These are phyloP conservation scores for Machimus rusticus DNA, from an alignment of 2,888 invertebrate species.

Conservation along the genomic window DNA sequence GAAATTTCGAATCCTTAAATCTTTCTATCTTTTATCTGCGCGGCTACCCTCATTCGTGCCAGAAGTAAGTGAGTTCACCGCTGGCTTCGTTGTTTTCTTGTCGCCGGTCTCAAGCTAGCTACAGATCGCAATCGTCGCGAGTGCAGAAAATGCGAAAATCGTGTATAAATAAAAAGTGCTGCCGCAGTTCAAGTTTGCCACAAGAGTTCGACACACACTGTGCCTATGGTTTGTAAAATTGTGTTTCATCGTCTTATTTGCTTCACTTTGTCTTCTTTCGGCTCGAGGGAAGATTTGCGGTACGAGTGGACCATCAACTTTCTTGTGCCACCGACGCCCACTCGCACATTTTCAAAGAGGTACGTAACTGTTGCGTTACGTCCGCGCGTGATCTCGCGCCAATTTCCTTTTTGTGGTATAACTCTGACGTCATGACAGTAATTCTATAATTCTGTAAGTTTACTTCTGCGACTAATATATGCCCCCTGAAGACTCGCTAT, in stretches of 20 bases:
- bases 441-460: background rate
- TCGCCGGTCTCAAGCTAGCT: background rate
- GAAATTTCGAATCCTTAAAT: background rate
- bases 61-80: background rate
- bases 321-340: background rate
- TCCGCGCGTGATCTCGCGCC: background rate
- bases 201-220: background rate
- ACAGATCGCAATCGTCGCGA: background rate
- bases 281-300: background rate
- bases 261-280: background rate
- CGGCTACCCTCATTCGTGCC: background rate
- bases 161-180: background rate
- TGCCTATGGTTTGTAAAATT: background rate
- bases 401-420: background rate
- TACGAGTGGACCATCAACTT: background rate
- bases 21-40: background rate
- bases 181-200: conserved; percentile 7
- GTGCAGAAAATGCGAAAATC: background rate
- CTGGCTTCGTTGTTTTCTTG: background rate
- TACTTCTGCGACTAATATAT: background rate
- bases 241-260: background rate
- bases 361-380: background rate
- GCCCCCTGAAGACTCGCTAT: background rate
- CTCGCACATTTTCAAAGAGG: background rate
- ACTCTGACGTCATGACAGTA: background rate